Conservation (phyloP, 2,888 invertebrate species). For the Hydropsyche betteni region DNA sequence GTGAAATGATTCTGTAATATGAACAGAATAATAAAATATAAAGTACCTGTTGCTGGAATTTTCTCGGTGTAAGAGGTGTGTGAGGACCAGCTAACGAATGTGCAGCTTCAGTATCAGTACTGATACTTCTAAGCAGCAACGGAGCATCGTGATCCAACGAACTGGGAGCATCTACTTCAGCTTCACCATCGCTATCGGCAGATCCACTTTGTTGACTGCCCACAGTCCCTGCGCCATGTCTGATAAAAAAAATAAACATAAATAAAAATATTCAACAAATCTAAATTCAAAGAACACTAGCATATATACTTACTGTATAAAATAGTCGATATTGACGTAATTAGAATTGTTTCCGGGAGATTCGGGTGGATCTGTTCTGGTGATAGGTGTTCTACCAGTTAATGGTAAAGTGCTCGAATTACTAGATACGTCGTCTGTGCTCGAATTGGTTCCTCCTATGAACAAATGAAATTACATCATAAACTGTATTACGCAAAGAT, state of each 20-base stretch:
- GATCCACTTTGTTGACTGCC: constrained; percentile 57
- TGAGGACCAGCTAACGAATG: constrained; percentile 57
- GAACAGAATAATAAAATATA: constrained; percentile 53
- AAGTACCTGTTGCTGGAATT: constrained; percentile 62
- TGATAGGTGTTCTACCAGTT: constrained; percentile 54
- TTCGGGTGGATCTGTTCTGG: constrained; percentile 71
- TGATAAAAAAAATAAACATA: constrained; percentile 29
- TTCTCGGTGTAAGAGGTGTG: constrained; percentile 61
- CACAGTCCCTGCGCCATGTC: constrained; percentile 49
- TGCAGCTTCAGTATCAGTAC: constrained; percentile 64
- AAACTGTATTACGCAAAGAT: constrained; percentile 54
- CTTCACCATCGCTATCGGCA: constrained; percentile 62
- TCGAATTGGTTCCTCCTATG: constrained; percentile 69
- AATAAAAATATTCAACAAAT: neutral
- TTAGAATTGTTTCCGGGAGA: constrained; percentile 84
- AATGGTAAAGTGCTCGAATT: constrained; percentile 70
- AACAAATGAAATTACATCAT: constrained; percentile 26
- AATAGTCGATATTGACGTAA: constrained; percentile 93
- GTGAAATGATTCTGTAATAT: too few relatives aligned
- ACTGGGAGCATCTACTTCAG: constrained; percentile 63
- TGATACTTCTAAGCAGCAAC: constrained; percentile 68
- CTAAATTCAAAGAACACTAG: neutral
- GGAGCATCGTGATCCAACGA: constrained; percentile 62
- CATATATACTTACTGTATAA: constrained; percentile 74
- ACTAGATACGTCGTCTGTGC: constrained; percentile 72